Percentiles rank a stretch among this genome's conserved stretches.
Evolutionary conservation across 1,140 invertebrate genomes (phyloP).

Genomic region (Pseudomyrmex concolor): DNA sequence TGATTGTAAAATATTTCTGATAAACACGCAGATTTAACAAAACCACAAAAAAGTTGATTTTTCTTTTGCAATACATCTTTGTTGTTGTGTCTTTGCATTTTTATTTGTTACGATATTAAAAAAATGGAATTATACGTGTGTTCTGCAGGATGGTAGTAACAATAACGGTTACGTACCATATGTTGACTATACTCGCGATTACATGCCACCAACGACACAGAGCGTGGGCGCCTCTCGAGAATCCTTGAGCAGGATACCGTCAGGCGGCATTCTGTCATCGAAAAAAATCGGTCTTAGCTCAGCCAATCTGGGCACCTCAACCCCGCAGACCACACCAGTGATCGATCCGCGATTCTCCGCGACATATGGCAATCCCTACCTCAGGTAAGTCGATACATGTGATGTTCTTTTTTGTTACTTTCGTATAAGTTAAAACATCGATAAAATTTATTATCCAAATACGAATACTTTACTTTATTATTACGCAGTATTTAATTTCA

Average conservation of each 20-base stretch:
- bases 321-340: constrained; percentile 85
- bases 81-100: background rate
- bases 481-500: background rate
- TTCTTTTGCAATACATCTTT: background rate
- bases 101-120: background rate
- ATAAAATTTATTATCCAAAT: background rate
- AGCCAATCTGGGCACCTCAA: constrained; percentile 84
- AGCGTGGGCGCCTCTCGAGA: constrained; percentile 85
- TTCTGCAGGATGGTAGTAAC: constrained; percentile 90
- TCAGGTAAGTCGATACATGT: constrained; percentile 85
- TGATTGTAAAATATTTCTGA: background rate
- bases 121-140: background rate
- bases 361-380: constrained; percentile 94
- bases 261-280: constrained; percentile 84
- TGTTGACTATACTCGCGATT: constrained; percentile 93
- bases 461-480: background rate
- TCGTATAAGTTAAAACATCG: background rate
- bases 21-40: background rate
- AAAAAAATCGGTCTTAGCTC: constrained; percentile 87
- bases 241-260: constrained; percentile 86
- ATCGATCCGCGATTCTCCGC: constrained; percentile 95
- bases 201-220: constrained; percentile 90
- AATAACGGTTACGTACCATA: constrained; percentile 96
- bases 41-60: background rate
- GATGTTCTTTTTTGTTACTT: background rate